Evolutionary conservation across 1,140 invertebrate genomes (phyloP).

Genomic region (Bombus affinis): DNA sequence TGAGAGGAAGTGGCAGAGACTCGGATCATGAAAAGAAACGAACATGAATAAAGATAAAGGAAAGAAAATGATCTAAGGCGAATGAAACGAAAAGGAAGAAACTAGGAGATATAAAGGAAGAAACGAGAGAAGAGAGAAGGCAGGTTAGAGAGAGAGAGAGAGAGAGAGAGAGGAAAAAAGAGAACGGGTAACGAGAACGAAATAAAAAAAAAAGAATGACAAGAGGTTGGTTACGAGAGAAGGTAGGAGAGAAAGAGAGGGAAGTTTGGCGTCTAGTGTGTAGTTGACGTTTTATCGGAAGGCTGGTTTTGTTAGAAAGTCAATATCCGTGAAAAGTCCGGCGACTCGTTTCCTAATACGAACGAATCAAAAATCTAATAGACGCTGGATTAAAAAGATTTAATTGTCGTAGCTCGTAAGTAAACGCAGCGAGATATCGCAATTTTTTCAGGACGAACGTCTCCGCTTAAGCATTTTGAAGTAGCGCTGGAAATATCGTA

Average conservation of each 20-base stretch:
- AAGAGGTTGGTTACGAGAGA: neutral
- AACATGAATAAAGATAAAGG: constrained; percentile 31
- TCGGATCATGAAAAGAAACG: constrained; percentile 8
- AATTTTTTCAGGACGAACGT: neutral
- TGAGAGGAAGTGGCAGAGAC: constrained; percentile 7
- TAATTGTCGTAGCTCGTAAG: neutral
- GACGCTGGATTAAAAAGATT: neutral
- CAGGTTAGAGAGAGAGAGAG: neutral
- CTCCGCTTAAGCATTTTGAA: neutral
- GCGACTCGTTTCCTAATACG: neutral
- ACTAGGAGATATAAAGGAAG: neutral
- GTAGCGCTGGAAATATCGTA: too few species aligned
- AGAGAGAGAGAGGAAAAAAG: neutral
- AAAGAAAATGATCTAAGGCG: constrained; percentile 17
- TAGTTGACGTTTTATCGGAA: constrained; percentile 10
- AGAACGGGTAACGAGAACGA: too few species aligned
- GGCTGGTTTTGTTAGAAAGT: constrained; percentile 8
- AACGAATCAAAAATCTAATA: neutral
- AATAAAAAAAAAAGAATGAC: neutral
- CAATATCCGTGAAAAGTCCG: neutral
- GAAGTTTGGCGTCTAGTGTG: constrained; percentile 4
- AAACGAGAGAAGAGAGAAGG: neutral
- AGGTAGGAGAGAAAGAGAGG: neutral
- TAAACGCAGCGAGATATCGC: neutral
- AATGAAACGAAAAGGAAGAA: neutral